Evolutionary conservation across 2,797 vertebrate genomes (phyloP).

Genomic region (Manis javanica): DNA sequence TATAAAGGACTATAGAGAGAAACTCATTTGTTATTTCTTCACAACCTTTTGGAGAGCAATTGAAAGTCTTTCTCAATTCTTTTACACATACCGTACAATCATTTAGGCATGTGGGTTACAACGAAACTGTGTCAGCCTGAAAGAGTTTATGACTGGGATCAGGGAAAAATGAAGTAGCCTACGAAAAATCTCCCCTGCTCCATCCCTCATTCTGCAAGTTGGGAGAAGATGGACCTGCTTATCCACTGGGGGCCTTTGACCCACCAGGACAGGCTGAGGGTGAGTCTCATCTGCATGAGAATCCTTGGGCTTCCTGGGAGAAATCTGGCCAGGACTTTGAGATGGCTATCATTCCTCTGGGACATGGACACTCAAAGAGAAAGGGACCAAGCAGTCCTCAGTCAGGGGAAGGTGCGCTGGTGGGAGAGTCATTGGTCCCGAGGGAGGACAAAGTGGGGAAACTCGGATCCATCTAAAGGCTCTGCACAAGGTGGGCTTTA

Average conservation of each 20-base stretch:
- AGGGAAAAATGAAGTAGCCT: neutral
- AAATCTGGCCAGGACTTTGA: constrained; percentile 8
- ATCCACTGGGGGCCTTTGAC: no score
- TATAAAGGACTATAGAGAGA: neutral
- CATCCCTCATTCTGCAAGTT: neutral
- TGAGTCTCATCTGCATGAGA: constrained; percentile 44
- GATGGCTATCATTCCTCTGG: neutral
- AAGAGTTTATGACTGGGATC: neutral
- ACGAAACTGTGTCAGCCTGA: neutral
- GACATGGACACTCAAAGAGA: neutral
- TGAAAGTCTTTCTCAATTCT: neutral
- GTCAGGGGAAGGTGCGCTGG: neutral
- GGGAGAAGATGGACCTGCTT: neutral
- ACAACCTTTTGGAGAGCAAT: neutral
- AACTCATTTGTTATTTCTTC: constrained; percentile 25
- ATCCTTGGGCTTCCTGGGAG: neutral
- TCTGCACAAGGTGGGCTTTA: neutral
- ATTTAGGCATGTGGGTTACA: neutral
- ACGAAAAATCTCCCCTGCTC: neutral
- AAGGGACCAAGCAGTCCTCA: constrained; percentile 38
- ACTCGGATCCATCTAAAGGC: accelerated
- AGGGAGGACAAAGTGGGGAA: neutral
- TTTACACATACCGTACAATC: neutral
- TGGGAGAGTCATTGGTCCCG: neutral
- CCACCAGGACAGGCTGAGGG: neutral